Evolutionary conservation across 2,888 invertebrate species (phyloP), one percentile per base, ranked within the genome.

Genomic region (Acleris cristana): DNA sequence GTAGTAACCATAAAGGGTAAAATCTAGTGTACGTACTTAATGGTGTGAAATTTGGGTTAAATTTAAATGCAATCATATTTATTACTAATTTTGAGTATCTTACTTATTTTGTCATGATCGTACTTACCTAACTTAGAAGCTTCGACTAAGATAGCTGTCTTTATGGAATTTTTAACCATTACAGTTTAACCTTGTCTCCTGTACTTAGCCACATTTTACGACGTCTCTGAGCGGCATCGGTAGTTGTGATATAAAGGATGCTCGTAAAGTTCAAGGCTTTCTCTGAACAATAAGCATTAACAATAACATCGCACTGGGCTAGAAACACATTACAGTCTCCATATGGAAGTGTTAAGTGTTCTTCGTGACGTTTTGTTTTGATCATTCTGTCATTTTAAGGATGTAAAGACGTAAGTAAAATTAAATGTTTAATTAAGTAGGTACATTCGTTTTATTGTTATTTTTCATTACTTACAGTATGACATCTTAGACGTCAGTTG

Each of bases 201-300:
- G 40, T 40, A 14, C 40, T 40, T 18, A 30, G 48, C 26, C 48
- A 49, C 23, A 19, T n/a, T 45, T 58, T 58, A 48, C 18, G 10
- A 23, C 58, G 44, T 48, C 48, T 48, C 48, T 48, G 48, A 48
- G 48, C 16, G 19, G 10, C 45, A 62, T 58, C 10, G 14, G 14
- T 34, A 40, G 14, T 14, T 40, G 14, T 4, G 40, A 40, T 14
- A 40, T 40, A 14, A 67, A 67, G 67, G 62, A 63, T 26, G 40
- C 48, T 58, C 58, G 54, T 67, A 67, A 63, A 58, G 23, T 40
- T 49, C 67, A 67, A 67, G 67, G 67, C 34, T 58, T 63, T 53
- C 19, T 49, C 40, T 53, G 40, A 63, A 67, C 63, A 67, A 67
- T 67, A 58, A 26, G 23, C 26, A 52, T 16, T 34, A 54, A 56